Conservation (phyloP, 2,113 vertebrate genomes). For the Odontophorus gujanensis region DNA sequence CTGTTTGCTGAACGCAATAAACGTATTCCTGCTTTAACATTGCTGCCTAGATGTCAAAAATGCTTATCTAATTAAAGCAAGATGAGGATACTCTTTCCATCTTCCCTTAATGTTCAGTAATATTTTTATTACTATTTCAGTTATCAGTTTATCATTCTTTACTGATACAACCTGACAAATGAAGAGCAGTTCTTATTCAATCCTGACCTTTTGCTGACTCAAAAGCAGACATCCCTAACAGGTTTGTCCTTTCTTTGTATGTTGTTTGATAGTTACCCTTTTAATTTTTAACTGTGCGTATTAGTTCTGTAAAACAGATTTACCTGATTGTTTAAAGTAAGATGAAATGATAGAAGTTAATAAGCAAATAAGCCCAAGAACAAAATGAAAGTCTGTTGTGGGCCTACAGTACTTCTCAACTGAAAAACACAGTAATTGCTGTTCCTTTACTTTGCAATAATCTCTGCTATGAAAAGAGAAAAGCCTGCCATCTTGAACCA, state of each 20-base stretch:
- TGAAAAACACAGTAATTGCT: neutral
- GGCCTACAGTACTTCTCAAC: neutral
- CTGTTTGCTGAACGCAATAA: neutral
- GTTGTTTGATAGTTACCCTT: neutral
- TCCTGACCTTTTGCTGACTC: neutral
- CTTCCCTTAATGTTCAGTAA: neutral
- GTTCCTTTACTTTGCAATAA: neutral
- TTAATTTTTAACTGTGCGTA: neutral
- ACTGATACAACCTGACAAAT: rapidly evolving
- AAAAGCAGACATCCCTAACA: neutral
- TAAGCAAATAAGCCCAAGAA: neutral
- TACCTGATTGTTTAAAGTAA: neutral
- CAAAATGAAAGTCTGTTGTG: neutral
- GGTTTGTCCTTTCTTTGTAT: neutral
- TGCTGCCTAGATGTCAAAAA: neutral
- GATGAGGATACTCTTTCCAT: neutral
- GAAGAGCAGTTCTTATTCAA: neutral
- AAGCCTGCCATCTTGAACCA: neutral
- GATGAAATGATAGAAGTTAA: neutral
- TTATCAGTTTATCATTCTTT: neutral
- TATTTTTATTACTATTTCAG: neutral
- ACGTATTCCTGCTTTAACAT: neutral
- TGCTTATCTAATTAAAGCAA: neutral
- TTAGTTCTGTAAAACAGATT: neutral
- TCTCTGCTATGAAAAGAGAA: neutral